Conservation (phyloP, 2,797 vertebrate genomes). For the Huso huso region DNA sequence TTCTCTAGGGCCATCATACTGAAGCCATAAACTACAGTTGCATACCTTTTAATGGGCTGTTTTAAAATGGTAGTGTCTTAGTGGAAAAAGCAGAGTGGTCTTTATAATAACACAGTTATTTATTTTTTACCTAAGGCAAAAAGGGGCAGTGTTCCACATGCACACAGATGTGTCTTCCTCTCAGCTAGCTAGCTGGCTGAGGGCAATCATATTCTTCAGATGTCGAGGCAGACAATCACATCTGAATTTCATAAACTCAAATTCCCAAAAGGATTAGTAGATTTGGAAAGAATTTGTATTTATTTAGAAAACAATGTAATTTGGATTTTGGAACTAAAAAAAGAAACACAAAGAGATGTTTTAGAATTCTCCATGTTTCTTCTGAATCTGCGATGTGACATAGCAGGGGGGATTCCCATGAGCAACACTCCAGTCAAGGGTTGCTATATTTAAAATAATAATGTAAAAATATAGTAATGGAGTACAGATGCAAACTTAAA, state of each 20-base stretch:
- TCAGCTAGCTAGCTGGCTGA: conserved; percentile 20
- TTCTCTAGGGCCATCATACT: conserved; percentile 7
- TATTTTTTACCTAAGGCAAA: conserved; percentile 2
- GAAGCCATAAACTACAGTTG: conserved; percentile 3
- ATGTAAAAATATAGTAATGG: no score
- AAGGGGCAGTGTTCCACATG: conserved; percentile 8
- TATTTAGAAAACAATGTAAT: conserved; percentile 25
- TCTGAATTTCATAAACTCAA: conserved; percentile 22
- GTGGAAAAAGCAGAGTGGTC: conserved; percentile 6
- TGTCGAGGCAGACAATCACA: conserved; percentile 24
- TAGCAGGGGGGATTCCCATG: conserved; percentile 36
- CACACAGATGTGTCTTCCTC: not conserved
- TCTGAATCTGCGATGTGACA: conserved; percentile 9
- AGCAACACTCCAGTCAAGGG: conserved; percentile 9
- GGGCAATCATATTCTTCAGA: conserved; percentile 5
- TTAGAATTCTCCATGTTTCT: no score
- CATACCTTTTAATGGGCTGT: not conserved
- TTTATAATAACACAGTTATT: conserved; percentile 9
- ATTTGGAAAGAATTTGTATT: conserved; percentile 26
- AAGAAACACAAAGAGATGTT: conserved; percentile 26
- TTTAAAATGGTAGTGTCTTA: not conserved
- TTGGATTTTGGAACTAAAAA: conserved; percentile 16
- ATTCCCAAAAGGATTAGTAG: conserved; percentile 17
- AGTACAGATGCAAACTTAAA: no score
- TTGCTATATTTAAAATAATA: no score